Evolutionary conservation across 1,140 invertebrate genomes (phyloP), one percentile per base, ranked within the genome.

Genomic region (Drosophila subpulchrella): DNA sequence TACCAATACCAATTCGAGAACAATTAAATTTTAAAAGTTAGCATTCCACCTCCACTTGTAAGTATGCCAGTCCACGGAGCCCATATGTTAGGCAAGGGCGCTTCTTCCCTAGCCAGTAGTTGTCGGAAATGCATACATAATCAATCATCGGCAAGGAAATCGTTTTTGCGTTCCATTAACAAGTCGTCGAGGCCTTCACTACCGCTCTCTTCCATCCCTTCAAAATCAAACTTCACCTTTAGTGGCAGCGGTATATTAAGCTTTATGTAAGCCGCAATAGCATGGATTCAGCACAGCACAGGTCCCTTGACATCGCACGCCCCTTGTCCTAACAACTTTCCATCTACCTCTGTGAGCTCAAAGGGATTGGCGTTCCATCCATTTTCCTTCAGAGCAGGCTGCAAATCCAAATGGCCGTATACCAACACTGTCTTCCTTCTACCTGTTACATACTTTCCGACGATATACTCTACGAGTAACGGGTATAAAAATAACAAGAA

Each of bases 71-170:
- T n/a, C n/a, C n/a, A n/a, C n/a, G 94, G 0, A 99, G 94, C 6
- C 98, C 98, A 94, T 99, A 99, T 2, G 98, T 99, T 42, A 99
- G 95, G 92, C 98, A 99, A 0, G 99, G 99, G 91, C 98, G 98
- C 11, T 95, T 96, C 39, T 96, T 99, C 8, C 98, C 98, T 17
- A 99, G 93, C 99, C 98, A 99, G 90, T 99, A 99, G 93, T 99
- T 99, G 91, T 99, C 99, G 44, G 98, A 99, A 86, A 99, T 99
- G 92, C 98, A 99, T 34, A 99, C 97, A 93, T 95, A 99, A 92
- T 99, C 98, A 0, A 98, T n/a, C 95, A 91, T 95, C 94, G 59
- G 95, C 94, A 13, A 99, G 94, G 92, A 99, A 99, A 15, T 94
- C 94, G 70, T 94, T 93, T 92, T 98, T 98, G 71, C 94, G 93